Percentiles rank a stretch among this genome's conserved stretches.
phyloP scores from a whole-genome alignment of 2,888 invertebrate species.

The Eremobia ochroleuca region DNA sequence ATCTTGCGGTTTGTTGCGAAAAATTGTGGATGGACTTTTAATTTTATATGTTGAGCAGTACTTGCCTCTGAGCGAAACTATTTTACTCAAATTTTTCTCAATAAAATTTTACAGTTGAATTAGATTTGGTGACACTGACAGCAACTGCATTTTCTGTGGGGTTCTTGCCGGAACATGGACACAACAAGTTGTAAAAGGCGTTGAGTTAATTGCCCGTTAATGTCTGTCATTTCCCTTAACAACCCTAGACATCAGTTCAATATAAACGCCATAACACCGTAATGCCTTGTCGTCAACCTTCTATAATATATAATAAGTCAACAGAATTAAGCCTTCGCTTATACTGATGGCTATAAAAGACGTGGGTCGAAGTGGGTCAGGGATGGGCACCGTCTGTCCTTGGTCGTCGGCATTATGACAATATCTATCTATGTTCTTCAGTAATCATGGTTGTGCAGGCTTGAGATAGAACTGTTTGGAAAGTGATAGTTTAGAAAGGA shows the following conservation, averaged over 20 bases:
- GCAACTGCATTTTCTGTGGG: neutral
- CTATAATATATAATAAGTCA: slow-evolving; percentile 55
- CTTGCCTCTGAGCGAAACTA: neutral
- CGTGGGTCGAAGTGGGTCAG: slow-evolving; percentile 52
- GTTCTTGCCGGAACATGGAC: neutral
- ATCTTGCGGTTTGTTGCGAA: slow-evolving; percentile 30
- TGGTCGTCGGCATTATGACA: slow-evolving; percentile 6
- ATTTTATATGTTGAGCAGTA: neutral
- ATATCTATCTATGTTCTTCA: slow-evolving; percentile 14
- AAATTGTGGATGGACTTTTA: neutral
- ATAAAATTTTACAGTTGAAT: neutral
- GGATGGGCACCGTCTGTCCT: slow-evolving; percentile 52
- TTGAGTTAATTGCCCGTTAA: slow-evolving; percentile 17
- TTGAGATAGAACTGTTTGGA: neutral
- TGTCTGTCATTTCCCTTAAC: neutral
- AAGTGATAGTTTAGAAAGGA: neutral
- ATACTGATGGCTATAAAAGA: slow-evolving; percentile 13
- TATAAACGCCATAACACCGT: slow-evolving; percentile 14
- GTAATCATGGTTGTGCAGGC: neutral
- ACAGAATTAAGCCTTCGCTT: slow-evolving; percentile 45
- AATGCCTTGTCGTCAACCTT: slow-evolving; percentile 28
- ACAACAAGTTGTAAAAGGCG: neutral
- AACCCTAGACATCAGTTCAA: neutral
- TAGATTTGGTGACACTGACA: neutral
- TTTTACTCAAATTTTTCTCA: neutral